Evolutionary conservation across 2,888 invertebrate genomes (phyloP).

Genomic region (Heliconius cydno): DNA sequence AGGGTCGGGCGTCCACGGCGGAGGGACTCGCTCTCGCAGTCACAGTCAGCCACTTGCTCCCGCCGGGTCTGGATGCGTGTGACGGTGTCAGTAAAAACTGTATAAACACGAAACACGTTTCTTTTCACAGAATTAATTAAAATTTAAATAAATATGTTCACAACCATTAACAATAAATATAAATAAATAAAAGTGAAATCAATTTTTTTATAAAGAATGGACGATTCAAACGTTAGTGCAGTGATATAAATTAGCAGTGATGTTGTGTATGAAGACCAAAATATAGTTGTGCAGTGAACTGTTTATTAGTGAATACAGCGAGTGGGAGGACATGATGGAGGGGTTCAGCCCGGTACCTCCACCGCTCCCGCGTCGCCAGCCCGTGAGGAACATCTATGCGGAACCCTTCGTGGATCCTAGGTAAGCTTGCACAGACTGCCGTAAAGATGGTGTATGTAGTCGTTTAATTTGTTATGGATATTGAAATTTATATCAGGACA

Average conservation of each 20-base stretch:
- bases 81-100: constrained; percentile 37
- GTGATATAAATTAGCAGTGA: constrained; percentile 71
- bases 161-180: constrained; percentile 50
- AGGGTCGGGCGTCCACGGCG: constrained; percentile 68
- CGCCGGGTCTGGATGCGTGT: constrained; percentile 51
- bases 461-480: background rate
- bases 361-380: constrained; percentile 85
- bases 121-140: constrained; percentile 43
- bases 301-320: constrained; percentile 71
- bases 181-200: constrained; percentile 53
- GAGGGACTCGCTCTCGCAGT: constrained; percentile 61
- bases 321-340: constrained; percentile 82
- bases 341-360: constrained; percentile 84
- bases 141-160: constrained; percentile 49
- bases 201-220: constrained; percentile 53
- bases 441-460: background rate
- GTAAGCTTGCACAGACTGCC: constrained; percentile 62
- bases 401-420: constrained; percentile 86
- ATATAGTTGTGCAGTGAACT: constrained; percentile 75
- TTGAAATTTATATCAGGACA: background rate
- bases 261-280: constrained; percentile 63
- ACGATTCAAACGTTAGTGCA: constrained; percentile 59
- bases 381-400: constrained; percentile 86
- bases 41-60: constrained; percentile 71
- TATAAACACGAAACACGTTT: constrained; percentile 35